Base-by-base conservation (phyloP, 2,113 vertebrate species). In the Lepisosteus oculatus region DNA sequence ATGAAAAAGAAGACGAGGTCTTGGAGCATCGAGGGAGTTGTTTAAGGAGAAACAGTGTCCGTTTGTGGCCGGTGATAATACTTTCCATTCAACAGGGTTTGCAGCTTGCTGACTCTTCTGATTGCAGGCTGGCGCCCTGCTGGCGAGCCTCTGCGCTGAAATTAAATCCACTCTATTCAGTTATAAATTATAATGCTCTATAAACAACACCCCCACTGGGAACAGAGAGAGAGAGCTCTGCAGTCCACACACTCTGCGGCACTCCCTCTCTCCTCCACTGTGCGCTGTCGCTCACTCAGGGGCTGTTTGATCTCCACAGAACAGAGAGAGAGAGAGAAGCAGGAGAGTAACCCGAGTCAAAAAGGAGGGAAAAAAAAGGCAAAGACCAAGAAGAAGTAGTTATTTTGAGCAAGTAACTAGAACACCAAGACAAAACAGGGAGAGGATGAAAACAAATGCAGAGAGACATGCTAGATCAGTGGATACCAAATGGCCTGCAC, bases 181-280 rank as follows among this genome's bases (percentile, higher is more conserved):
- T 97, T 98, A 98, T 97, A 96, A 97, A 97, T 98, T 98, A 97
- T 95, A 96, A 97, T 96, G 95, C 94, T 97, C 95, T 95, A 96
- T 95, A 97, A 97, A 98, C 95, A 97, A 95, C 95, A 95, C 95
- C 95, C 94, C 94, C 95, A 94, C 90, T 89, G 90, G 94, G 94
- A 92, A 93, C 81, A 61, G 80, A 85, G 86, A 83, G 77, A 67
- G 78, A 67, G 65, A 80, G 78, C 57, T 64, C 55, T 61, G 63
- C 43, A 71, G 62, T 71, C 43, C 57, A 62, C 61, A 62, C 61
- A 62, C 59, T 71, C 44, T 63, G n/a, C 57, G 13, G n/a, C 57
- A 62, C 59, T 71, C 15, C 14, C 15, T 57, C 29, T 29, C 51
- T 41, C 55, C 69, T 71, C 45, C 61, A 51, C 69, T 55, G 47